Percentiles rank a stretch among this genome's conserved stretches.
Conservation (phyloP, 1,140 invertebrate genomes). For the Theocolax elegans region DNA sequence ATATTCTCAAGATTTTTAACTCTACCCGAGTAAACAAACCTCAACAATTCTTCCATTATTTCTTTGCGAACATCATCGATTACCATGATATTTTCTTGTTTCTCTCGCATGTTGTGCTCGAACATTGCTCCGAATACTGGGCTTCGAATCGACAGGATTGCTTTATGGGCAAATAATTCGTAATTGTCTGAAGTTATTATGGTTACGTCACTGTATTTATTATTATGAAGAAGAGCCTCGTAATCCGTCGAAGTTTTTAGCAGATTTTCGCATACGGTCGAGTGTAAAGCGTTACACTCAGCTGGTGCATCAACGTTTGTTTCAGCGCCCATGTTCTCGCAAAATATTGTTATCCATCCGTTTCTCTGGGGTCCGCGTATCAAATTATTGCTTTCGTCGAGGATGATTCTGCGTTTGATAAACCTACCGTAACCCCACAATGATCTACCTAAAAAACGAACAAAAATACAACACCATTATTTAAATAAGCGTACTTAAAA, state of each 20-base stretch:
- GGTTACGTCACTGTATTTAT: not conserved
- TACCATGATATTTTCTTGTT: conserved; percentile 66
- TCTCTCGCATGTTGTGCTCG: conserved; percentile 72
- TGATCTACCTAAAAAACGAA: not conserved
- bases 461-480: not conserved
- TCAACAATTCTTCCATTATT: not conserved
- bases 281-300: not conserved
- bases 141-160: conserved; percentile 61
- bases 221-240: not conserved
- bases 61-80: conserved; percentile 67
- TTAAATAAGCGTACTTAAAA: not conserved
- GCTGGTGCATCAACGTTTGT: not conserved
- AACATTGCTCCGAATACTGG: conserved; percentile 74
- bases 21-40: conserved; percentile 11
- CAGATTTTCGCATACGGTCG: not conserved
- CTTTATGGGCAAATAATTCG: conserved; percentile 30
- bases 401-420: not conserved
- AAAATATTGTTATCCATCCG: not conserved
- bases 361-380: not conserved
- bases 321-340: not conserved
- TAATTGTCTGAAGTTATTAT: not conserved
- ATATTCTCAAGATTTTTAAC: not conserved
- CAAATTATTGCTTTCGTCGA: not conserved
- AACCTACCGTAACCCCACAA: not conserved
- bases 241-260: not conserved